These are phyloP conservation scores for Phasia obesa DNA, from an alignment of 2,888 invertebrate species.

Conservation along the genomic window DNA sequence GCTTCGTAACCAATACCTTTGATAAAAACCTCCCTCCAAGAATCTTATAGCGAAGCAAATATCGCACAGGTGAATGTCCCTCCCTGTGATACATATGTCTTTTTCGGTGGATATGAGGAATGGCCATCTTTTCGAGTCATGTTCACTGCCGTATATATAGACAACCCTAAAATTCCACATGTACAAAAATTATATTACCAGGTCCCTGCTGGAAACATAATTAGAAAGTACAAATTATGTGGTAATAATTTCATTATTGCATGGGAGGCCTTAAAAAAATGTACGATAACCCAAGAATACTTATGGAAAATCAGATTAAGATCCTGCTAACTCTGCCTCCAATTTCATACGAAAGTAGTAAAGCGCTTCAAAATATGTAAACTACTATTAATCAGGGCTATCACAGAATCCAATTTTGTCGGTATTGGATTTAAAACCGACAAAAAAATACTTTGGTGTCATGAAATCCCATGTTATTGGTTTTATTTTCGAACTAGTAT, in stretches of 20 bases:
- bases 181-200: conserved; percentile 36
- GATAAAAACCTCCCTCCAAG: not conserved
- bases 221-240: conserved; percentile 1
- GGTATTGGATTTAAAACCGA: too few relatives aligned
- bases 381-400: not conserved
- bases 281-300: conserved; percentile 30
- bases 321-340: not conserved
- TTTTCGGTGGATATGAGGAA: not conserved
- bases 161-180: not conserved
- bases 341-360: not conserved
- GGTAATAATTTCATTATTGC: conserved; percentile 18
- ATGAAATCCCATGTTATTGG: too few relatives aligned
- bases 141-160: not conserved
- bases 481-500: too few relatives aligned
- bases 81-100: conserved; percentile 16
- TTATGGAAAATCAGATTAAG: conserved; percentile 21
- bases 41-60: not conserved
- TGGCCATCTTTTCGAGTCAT: conserved; percentile 7
- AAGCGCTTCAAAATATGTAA: conserved; percentile 2
- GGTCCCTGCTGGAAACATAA: conserved; percentile 1
- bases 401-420: too few relatives aligned
- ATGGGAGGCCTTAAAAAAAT: conserved; percentile 5
- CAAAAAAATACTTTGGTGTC: too few relatives aligned
- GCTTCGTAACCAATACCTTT: not conserved
- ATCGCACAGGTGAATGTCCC: not conserved